phyloP scores from a whole-genome alignment of 2,888 invertebrate species.

The Phalera bucephala region DNA sequence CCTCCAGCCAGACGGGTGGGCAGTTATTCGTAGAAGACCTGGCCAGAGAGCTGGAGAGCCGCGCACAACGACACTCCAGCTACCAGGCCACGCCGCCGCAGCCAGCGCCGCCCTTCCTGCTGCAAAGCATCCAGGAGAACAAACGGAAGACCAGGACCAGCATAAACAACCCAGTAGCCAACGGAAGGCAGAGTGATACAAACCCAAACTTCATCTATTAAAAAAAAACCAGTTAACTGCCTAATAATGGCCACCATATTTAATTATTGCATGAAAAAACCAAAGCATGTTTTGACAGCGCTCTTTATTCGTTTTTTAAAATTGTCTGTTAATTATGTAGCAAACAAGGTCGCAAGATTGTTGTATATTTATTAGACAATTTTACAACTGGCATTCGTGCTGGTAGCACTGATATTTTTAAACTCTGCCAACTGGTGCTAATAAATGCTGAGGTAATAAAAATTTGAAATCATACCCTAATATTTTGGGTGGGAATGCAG shows the following conservation, averaged over 20 bases:
- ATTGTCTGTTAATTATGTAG: constrained; percentile 53
- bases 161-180: constrained; percentile 48
- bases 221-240: background rate
- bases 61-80: constrained; percentile 44
- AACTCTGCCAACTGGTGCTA: background rate
- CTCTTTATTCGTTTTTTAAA: too few species aligned
- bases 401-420: constrained; percentile 1
- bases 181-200: constrained; percentile 61
- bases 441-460: too few species aligned
- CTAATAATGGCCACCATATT: too few species aligned
- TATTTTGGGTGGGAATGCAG: constrained; percentile 68
- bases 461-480: too few species aligned
- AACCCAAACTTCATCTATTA: constrained; percentile 75
- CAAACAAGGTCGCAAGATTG: constrained; percentile 61
- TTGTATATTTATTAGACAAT: constrained; percentile 47
- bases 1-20: constrained; percentile 76
- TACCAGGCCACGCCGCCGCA: constrained; percentile 42
- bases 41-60: constrained; percentile 58
- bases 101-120: constrained; percentile 65
- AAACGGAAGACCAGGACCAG: constrained; percentile 53
- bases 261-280: too few species aligned
- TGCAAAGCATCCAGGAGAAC: constrained; percentile 70
- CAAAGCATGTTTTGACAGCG: too few species aligned
- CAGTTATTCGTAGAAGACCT: constrained; percentile 69
- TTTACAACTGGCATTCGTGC: constrained; percentile 1